Evolutionary conservation across 2,797 vertebrate genomes (phyloP), one percentile per base, ranked within the genome.

Genomic region (Karalla daura): DNA sequence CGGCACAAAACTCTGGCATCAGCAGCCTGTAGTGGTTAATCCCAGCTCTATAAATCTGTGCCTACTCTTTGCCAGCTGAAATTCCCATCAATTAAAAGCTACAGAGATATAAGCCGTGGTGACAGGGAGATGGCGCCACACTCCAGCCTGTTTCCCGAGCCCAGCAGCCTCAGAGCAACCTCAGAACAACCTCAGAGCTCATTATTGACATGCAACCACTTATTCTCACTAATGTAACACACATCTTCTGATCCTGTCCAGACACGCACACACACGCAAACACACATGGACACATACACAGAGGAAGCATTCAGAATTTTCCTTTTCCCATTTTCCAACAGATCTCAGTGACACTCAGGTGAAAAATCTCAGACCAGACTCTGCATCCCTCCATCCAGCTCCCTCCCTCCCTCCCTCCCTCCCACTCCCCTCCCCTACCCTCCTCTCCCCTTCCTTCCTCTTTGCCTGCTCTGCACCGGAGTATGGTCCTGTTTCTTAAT

Each of bases 401-500:
- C 63, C 41, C 3, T 35, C 20, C 54, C 9, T 8, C 30, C 50
- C 49, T 5, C 2, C 39, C 40, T 23, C 11, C 39, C 17, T n/a
- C n/a, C 28, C 10, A 10, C 28, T 23, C 20, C 27, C 6, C 3
- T 25, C 20, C 18, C 53, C 39, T 55, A n/a, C 33, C 8, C 6
- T 25, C 49, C 47, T 5, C 2, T 18, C 40, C 14, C 11, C 53
- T 0, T 50, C 21, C n/a, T 30, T 18, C 41, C 28, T 39, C 55
- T 45, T 68, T 63, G 51, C 17, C 60, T 70, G 71, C 81, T 89
- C 92, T 92, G 92, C 92, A 92, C 92, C 53, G 73, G 80, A 84
- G 91, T 84, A 75, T 94, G 92, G 92, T 79, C 89, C 84, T 93
- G 91, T 63, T 90, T 94, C 86, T 76, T 91, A 93, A 93, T 93